Base-by-base conservation (phyloP, 2,113 vertebrate species). In the Pseudopodoces humilis region DNA sequence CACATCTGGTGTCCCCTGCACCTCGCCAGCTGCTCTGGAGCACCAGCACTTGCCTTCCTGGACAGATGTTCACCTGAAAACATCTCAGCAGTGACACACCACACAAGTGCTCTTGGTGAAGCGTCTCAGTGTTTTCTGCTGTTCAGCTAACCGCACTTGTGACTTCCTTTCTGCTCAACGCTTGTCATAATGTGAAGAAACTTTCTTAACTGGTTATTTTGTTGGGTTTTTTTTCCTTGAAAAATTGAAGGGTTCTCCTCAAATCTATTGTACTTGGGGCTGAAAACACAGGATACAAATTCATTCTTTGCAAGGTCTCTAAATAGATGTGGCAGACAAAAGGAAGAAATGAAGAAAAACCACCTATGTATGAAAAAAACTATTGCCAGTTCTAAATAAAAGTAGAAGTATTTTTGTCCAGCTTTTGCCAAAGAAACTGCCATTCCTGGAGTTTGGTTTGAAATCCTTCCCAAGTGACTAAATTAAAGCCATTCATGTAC, bases 21-120 rank as follows among this genome's bases (percentile, higher is more conserved):
- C 16, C 41, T 47, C 59, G 35, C 46, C 50, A 77, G 68, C 46
- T 80, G 46, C 59, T 72, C 28, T 49, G 22, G 31, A 50, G 74
- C 13, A 25, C 37, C 43, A 28, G 47, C 58, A 47, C 21, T 22
- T 60, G 49, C 23, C 41, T 74, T 91, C 41, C 81, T 44, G 31
- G 17, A 31, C 74, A 94, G 88, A 44, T 67, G 78, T 83, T 91
- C 35, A 24, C 90, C 53, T 24, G 23, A 76, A 94, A 79, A 69
- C 55, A 4, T 19, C 20, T 58, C 31, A 33, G 10, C 5, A 12
- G n/a, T 63, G 69, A 44, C n/a, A 41, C 15, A 6, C 3, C 4
- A 49, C n/a, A 58, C 15, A 75, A 71, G 23, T 3, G 35, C 6
- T 53, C 15, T n/a, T 20, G 24, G 31, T 53, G 25, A 86, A 81